Percentiles rank a stretch among this genome's conserved stretches.
Evolutionary conservation across 2,113 vertebrate genomes (phyloP).

Genomic region (Misgurnus anguillicaudatus): DNA sequence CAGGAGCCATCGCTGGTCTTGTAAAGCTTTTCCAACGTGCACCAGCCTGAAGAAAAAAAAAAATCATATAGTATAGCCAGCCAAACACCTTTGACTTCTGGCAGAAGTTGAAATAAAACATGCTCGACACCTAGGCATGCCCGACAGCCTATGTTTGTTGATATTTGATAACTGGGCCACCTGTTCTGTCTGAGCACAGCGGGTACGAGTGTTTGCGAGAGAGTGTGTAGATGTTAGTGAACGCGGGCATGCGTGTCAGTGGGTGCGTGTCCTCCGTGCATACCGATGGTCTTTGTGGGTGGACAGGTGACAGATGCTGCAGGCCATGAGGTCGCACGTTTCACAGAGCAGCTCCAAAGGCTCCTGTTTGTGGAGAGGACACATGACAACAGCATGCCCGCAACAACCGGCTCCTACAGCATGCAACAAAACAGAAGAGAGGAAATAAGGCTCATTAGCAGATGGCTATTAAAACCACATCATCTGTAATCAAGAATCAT

Average conservation of each 20-base stretch:
- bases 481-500: conserved; percentile 18
- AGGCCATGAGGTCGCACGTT: conserved; percentile 81
- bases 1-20: conserved; percentile 79
- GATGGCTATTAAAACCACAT: conserved; percentile 30
- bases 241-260: neutral
- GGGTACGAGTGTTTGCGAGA: neutral
- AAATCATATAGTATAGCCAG: neutral
- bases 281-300: conserved; percentile 81
- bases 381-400: conserved; percentile 71
- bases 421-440: conserved; percentile 33
- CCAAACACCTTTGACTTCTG: conserved; percentile 18
- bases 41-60: conserved; percentile 64
- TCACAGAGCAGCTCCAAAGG: conserved; percentile 81
- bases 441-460: conserved; percentile 23
- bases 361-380: conserved; percentile 78
- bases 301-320: conserved; percentile 82
- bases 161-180: conserved; percentile 17
- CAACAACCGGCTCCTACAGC: conserved; percentile 69
- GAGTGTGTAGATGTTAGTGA: neutral
- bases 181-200: neutral
- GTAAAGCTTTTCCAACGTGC: conserved; percentile 74
- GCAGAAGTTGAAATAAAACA: neutral
- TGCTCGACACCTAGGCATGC: neutral
- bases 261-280: conserved; percentile 65
- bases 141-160: neutral